phyloP scores from a whole-genome alignment of 2,888 invertebrate genomes.

The Apantesis nais region DNA sequence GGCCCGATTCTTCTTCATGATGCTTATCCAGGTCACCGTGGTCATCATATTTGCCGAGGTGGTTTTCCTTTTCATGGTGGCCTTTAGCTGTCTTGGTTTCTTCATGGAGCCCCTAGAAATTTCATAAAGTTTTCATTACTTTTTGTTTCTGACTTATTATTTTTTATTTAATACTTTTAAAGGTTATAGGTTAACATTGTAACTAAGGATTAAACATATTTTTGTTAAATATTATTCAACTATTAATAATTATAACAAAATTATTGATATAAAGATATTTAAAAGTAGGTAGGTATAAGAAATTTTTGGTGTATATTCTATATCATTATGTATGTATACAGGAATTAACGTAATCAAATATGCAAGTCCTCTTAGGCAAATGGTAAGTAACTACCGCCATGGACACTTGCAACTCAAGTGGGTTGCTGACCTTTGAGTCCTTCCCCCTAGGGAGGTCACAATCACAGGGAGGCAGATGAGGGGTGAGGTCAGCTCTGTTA shows the following conservation, averaged over 20 bases:
- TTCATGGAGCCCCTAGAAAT: conserved; percentile 82
- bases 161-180: background rate
- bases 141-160: background rate
- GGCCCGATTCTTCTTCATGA: conserved; percentile 87
- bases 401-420: too few species aligned
- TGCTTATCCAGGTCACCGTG: conserved; percentile 87
- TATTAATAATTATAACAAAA: too few species aligned
- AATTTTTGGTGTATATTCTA: background rate
- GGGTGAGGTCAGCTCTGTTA: too few species aligned
- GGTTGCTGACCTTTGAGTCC: too few species aligned
- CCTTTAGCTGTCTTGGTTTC: conserved; percentile 88
- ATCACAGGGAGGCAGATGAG: too few species aligned
- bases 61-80: conserved; percentile 88
- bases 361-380: too few species aligned
- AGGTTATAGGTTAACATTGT: background rate
- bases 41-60: conserved; percentile 87
- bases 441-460: too few species aligned
- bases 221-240: background rate
- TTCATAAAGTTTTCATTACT: background rate
- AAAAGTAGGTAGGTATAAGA: background rate
- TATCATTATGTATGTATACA: too few species aligned
- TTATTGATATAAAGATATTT: background rate
- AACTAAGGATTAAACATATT: background rate
- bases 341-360: too few species aligned
- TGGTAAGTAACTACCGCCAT: too few species aligned